These are phyloP conservation scores for Cirrhinus mrigala DNA, from an alignment of 2,797 vertebrate genomes.

Conservation along the genomic window DNA sequence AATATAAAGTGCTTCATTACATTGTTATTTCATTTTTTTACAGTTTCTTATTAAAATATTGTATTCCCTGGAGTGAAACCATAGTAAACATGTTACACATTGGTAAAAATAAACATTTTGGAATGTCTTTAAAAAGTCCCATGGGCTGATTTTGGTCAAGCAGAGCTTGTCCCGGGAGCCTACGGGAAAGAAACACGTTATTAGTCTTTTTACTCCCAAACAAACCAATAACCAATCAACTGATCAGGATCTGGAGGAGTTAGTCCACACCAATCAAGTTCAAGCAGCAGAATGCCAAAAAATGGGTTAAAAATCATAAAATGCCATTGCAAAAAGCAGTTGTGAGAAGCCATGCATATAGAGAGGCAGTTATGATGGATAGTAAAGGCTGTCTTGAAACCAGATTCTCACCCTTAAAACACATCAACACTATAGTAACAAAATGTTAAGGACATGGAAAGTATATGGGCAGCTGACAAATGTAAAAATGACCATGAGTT, in stretches of 20 bases:
- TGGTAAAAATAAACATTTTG: conserved; percentile 90
- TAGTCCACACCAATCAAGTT: conserved; percentile 16
- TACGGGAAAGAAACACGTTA: conserved; percentile 76
- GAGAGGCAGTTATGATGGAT: conserved; percentile 14
- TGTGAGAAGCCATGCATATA: conserved; percentile 12
- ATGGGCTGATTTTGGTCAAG: conserved; percentile 92
- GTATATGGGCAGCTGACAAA: conserved; percentile 18
- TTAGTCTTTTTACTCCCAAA: conserved; percentile 49
- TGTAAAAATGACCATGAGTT: not conserved
- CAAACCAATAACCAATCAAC: not conserved
- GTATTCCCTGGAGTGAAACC: conserved; percentile 86
- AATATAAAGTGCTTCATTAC: conserved; percentile 86
- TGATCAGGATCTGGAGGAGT: conserved; percentile 13
- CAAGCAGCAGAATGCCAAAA: not conserved
- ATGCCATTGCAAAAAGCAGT: conserved; percentile 12
- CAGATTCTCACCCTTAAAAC: conserved; percentile 9
- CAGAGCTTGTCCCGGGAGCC: conserved; percentile 96
- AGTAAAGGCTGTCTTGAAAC: conserved; percentile 51
- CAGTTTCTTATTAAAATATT: conserved; percentile 86
- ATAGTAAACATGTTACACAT: conserved; percentile 88
- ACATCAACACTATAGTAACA: not conserved
- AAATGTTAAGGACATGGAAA: not conserved
- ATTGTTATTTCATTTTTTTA: conserved; percentile 78
- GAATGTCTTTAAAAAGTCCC: conserved; percentile 97
- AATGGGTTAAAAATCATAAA: conserved; percentile 48